Base-by-base conservation (phyloP, 2,797 vertebrate genomes). In the Lutjanus campechanus region DNA sequence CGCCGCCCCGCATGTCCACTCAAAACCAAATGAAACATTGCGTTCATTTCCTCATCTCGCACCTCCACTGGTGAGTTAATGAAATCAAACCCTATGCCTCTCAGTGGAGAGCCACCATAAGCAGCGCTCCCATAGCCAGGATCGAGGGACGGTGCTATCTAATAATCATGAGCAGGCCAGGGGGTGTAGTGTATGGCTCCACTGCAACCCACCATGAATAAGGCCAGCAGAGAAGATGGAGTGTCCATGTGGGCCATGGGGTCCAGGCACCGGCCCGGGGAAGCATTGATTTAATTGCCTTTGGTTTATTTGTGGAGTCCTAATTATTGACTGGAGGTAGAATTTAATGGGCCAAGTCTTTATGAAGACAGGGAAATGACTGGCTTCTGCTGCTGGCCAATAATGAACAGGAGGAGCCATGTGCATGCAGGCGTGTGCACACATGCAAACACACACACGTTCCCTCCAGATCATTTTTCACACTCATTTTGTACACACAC, bases 251-350 rank as follows among this genome's bases (percentile, higher is more conserved):
- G 96, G 96, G 95, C 96, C 96, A 96, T 90, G 91, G 96, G 96
- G 96, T 96, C 93, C 93, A 93, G 95, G 91, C 91, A 87, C 89
- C 69, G 73, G 85, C 91, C 94, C 93, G 84, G 91, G 96, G 96
- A 95, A 96, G 96, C 97, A 98, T 98, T 97, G 97, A 98, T 98
- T 97, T 99, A 99, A 99, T 99, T 98, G 97, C 97, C 94, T 96
- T 94, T 95, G 96, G 97, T 97, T 98, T 99, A 98, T 99, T 98
- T 98, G 97, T 97, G 96, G 97, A 97, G 96, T 97, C 96, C 97
- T 99, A 98, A 99, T 99, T 98, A 98, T 98, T 98, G 97, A 98
- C 97, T 97, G 96, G 97, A 99, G 98, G 97, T 97, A 97, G 97
- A 96, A 94, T 97, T 97, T 98, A 98, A 98, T 97, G 96, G 97